Conservation (phyloP, 2,797 vertebrate species). For the Eutrigla gurnardus region DNA sequence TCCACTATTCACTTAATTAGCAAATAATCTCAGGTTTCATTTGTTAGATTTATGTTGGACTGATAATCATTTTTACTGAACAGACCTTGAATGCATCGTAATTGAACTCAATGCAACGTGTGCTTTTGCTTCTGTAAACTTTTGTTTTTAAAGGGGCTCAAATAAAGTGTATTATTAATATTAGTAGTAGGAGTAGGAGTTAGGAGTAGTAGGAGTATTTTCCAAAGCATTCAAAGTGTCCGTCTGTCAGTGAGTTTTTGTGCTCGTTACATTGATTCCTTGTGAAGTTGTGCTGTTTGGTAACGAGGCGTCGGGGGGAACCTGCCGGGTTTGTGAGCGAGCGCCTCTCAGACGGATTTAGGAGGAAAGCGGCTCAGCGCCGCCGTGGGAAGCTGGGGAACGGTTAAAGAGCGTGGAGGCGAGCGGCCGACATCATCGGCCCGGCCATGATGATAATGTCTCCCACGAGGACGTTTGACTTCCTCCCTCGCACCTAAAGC, state of each 20-base stretch:
- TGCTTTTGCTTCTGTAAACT: too few relatives aligned
- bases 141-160: too few relatives aligned
- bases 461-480: constrained; percentile 60
- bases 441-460: constrained; percentile 46
- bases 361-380: constrained; percentile 22
- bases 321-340: constrained; percentile 6
- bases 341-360: constrained; percentile 7
- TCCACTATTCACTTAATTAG: too few relatives aligned
- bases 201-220: too few relatives aligned
- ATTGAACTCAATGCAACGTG: too few relatives aligned
- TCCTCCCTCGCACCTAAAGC: constrained; percentile 44
- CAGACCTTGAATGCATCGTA: too few relatives aligned
- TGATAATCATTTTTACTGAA: too few relatives aligned
- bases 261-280: background rate
- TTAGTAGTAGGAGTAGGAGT: too few relatives aligned
- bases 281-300: background rate
- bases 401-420: constrained; percentile 43
- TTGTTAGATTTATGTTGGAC: too few relatives aligned
- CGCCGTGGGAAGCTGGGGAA: constrained; percentile 27
- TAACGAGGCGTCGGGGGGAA: background rate
- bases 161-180: too few relatives aligned
- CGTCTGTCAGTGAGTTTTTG: background rate
- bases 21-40: too few relatives aligned
- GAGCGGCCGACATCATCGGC: constrained; percentile 40
- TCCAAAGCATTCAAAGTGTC: background rate